Conservation (phyloP, 2,113 vertebrate genomes). For the Passerina amoena region DNA sequence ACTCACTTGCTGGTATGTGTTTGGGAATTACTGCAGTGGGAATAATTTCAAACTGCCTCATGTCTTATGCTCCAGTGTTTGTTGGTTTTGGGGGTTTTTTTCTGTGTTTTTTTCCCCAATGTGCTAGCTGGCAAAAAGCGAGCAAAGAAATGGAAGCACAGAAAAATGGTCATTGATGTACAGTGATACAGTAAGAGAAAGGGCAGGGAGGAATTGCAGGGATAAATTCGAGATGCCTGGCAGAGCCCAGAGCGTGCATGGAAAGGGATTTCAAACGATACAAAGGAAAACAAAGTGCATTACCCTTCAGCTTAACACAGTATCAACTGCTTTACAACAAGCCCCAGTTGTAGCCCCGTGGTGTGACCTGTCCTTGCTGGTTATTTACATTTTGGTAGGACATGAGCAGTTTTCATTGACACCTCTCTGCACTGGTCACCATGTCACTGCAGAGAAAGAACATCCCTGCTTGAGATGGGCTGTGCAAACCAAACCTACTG, state of each 20-base stretch:
- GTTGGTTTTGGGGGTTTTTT: not conserved
- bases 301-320: not conserved
- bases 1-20: fast-evolving
- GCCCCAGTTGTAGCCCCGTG: fast-evolving
- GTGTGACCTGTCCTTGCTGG: not conserved
- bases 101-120: fast-evolving
- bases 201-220: not conserved
- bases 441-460: not conserved
- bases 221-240: not conserved
- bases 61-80: not conserved
- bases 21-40: not conserved
- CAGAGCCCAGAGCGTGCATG: not conserved
- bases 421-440: not conserved
- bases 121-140: not conserved
- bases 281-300: not conserved
- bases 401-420: not conserved
- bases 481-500: not conserved
- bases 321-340: not conserved
- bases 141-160: not conserved
- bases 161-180: not conserved
- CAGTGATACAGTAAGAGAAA: not conserved
- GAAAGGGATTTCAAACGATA: not conserved
- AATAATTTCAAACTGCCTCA: not conserved
- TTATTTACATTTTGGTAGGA: not conserved
- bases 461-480: not conserved